phyloP scores from a whole-genome alignment of 2,888 invertebrate species.

The Ochlodes sylvanus region DNA sequence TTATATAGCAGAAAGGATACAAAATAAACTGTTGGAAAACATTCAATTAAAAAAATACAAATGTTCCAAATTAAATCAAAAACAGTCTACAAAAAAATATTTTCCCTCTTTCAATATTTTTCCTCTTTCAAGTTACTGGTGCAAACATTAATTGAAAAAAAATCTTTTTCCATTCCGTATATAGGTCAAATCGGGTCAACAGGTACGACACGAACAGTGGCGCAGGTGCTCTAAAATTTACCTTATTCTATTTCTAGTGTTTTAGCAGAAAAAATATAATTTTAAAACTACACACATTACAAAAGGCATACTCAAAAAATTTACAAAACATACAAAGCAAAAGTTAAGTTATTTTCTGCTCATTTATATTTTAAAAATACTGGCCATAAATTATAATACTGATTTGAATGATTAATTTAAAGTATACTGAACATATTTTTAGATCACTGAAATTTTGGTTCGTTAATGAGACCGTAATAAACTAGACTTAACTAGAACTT shows the following conservation, averaged over 20 bases:
- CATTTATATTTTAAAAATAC: too few species aligned
- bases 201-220: slow-evolving; percentile 13
- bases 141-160: slow-evolving; percentile 8
- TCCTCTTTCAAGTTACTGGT: neutral
- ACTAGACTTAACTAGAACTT: neutral
- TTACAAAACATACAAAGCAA: too few species aligned
- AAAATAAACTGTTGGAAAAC: too few species aligned
- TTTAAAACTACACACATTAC: too few species aligned
- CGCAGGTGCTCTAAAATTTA: neutral
- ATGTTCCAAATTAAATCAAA: neutral
- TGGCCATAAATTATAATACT: too few species aligned
- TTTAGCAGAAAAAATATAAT: too few species aligned
- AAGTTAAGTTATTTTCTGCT: too few species aligned
- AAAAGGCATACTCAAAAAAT: too few species aligned
- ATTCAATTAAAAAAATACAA: too few species aligned
- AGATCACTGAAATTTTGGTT: neutral
- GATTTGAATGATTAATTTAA: neutral
- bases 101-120: neutral
- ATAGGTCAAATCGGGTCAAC: slow-evolving; percentile 35
- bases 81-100: neutral
- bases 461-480: neutral
- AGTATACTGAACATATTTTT: too few species aligned
- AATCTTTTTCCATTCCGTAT: slow-evolving; percentile 9
- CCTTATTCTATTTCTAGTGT: neutral
- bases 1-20: too few species aligned